phyloP scores from a whole-genome alignment of 2,113 vertebrate genomes.

The Variabilichromis moorii region DNA sequence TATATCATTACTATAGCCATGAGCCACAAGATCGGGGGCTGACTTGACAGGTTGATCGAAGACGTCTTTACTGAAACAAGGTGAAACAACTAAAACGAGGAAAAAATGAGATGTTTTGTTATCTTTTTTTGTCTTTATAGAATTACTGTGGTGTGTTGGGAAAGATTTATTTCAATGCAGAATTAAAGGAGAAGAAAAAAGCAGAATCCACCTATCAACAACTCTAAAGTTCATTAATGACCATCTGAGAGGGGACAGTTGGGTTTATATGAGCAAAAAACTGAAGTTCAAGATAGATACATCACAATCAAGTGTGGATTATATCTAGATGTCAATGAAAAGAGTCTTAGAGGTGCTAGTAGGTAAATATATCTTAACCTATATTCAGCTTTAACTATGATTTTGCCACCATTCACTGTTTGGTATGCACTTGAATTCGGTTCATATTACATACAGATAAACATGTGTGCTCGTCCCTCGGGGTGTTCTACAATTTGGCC shows the following conservation, averaged over 20 bases:
- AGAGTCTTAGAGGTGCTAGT: neutral
- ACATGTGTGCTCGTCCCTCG: neutral
- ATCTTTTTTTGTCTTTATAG: neutral
- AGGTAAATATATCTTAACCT: neutral
- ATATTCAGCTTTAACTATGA: neutral
- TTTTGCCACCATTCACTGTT: neutral
- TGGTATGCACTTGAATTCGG: neutral
- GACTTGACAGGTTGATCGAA: neutral
- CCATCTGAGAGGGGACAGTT: neutral
- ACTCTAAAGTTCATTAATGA: neutral
- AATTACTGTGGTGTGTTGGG: rapidly evolving
- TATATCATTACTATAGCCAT: neutral
- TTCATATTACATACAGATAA: neutral
- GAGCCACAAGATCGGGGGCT: neutral
- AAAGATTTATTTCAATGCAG: neutral
- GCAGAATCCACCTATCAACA: neutral
- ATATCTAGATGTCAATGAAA: neutral
- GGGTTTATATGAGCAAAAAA: neutral
- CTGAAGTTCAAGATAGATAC: neutral
- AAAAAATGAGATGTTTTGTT: neutral
- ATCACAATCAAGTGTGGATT: neutral
- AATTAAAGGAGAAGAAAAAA: neutral
- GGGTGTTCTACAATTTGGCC: neutral
- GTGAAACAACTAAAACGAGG: neutral
- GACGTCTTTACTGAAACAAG: neutral